Percentiles rank a stretch among this genome's conserved stretches.
Evolutionary conservation across 2,797 vertebrate genomes (phyloP).

Genomic region (Enteromius paludinosus): DNA sequence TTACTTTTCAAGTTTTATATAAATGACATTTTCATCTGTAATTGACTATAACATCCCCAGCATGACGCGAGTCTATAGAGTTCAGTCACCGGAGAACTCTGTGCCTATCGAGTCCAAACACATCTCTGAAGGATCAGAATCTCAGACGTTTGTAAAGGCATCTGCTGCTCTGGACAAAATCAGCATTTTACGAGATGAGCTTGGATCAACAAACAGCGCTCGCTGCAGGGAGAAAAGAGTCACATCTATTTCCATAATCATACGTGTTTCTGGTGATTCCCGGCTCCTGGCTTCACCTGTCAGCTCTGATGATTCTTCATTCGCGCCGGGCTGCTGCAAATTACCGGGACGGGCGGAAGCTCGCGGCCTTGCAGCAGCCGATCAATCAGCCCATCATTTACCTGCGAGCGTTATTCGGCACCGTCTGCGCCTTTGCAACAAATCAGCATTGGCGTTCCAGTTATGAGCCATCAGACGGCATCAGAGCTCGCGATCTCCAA

Average conservation of each 20-base stretch:
- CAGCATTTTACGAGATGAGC: slow-evolving; percentile 54
- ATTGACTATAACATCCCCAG: neutral
- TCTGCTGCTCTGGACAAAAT: slow-evolving; percentile 61
- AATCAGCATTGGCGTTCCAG: slow-evolving; percentile 96
- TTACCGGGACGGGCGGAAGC: slow-evolving; percentile 73
- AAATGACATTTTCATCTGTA: neutral
- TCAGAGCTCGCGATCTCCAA: slow-evolving; percentile 90
- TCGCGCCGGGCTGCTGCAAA: slow-evolving; percentile 85
- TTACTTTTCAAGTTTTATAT: neutral
- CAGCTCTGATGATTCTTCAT: slow-evolving; percentile 90
- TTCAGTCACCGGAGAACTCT: neutral
- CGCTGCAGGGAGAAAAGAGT: slow-evolving; percentile 63
- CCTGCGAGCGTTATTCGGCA: slow-evolving; percentile 87
- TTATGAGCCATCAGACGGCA: slow-evolving; percentile 94
- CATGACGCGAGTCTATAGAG: too few relatives aligned
- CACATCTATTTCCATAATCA: slow-evolving; percentile 82
- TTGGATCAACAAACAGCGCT: slow-evolving; percentile 60
- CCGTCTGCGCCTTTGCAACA: slow-evolving; percentile 81
- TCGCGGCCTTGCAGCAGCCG: slow-evolving; percentile 71
- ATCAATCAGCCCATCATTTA: slow-evolving; percentile 91
- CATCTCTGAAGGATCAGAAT: neutral
- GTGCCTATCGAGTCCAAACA: neutral
- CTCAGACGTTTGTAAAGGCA: neutral
- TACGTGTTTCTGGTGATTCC: slow-evolving; percentile 81
- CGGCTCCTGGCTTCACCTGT: slow-evolving; percentile 88